Evolutionary conservation across 1,140 invertebrate species (phyloP).

Genomic region (Diuraphis noxia): DNA sequence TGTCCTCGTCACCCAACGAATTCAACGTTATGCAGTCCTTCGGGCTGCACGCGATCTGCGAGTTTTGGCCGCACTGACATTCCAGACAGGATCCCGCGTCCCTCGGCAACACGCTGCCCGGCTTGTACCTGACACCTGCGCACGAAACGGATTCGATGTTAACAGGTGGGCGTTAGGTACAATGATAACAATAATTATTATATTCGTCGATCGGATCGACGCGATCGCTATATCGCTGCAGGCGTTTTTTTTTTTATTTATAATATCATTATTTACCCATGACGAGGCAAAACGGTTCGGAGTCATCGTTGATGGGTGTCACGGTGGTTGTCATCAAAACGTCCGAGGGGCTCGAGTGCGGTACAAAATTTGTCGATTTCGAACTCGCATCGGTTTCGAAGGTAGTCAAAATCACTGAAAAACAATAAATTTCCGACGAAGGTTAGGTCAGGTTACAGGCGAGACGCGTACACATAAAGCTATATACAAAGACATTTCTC

Average conservation of each 20-base stretch:
- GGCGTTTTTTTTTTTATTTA: background rate
- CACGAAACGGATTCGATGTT: background rate
- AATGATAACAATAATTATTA: background rate
- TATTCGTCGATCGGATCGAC: background rate
- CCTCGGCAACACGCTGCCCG: conserved; percentile 68
- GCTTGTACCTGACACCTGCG: conserved; percentile 67
- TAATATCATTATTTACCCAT: conserved; percentile 20
- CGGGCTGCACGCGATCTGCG: conserved; percentile 70
- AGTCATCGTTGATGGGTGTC: background rate
- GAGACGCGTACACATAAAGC: background rate
- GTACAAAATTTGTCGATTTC: background rate
- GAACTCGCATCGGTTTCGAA: background rate
- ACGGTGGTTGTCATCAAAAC: background rate
- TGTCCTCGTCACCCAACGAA: background rate
- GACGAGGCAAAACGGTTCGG: conserved; percentile 38
- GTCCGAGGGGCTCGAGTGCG: background rate
- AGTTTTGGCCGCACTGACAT: conserved; percentile 68
- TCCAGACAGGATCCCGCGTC: conserved; percentile 72
- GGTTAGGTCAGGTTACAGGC: too few relatives aligned
- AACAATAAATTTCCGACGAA: background rate
- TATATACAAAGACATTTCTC: background rate
- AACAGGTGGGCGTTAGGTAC: background rate
- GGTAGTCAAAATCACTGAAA: background rate
- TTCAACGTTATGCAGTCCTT: conserved; percentile 60
- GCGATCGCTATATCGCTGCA: background rate